Conservation (phyloP, 2,888 invertebrate species). For the Lasioglossum figueresi region DNA sequence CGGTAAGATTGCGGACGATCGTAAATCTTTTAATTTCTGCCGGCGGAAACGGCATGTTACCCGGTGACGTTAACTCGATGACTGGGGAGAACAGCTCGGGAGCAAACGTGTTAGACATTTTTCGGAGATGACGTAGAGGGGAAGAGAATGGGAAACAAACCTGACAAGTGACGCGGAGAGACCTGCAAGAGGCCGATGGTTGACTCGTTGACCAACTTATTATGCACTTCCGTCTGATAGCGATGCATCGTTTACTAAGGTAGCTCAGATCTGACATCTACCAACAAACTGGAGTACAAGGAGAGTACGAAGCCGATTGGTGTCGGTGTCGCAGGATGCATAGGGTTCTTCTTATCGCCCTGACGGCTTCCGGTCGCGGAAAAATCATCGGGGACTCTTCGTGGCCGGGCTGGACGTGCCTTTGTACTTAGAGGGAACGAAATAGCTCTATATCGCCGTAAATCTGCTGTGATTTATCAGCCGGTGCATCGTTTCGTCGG, state of each 20-base stretch:
- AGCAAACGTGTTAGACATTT: background rate
- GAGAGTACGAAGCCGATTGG: background rate
- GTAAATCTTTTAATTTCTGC: constrained; percentile 61
- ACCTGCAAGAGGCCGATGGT: too few species aligned
- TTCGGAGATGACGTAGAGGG: background rate
- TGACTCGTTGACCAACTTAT: too few species aligned
- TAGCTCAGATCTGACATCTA: too few species aligned
- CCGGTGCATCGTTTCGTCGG: constrained; percentile 26
- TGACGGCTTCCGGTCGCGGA: background rate
- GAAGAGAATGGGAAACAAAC: too few species aligned
- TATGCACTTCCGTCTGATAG: too few species aligned
- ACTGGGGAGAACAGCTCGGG: background rate
- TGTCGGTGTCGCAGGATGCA: background rate
- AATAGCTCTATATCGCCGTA: constrained; percentile 55
- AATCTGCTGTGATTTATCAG: constrained; percentile 53
- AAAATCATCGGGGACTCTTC: constrained; percentile 28
- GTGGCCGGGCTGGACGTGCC: constrained; percentile 24
- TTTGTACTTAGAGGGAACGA: constrained; percentile 51
- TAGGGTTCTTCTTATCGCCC: constrained; percentile 36
- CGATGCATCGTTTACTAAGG: too few species aligned
- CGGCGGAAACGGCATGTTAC: background rate
- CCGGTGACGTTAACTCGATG: constrained; percentile 38
- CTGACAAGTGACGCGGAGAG: too few species aligned
- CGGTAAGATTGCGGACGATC: constrained; percentile 42
- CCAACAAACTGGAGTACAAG: background rate